phyloP scores from a whole-genome alignment of 1,140 invertebrate genomes.

The Nomia melanderi region DNA sequence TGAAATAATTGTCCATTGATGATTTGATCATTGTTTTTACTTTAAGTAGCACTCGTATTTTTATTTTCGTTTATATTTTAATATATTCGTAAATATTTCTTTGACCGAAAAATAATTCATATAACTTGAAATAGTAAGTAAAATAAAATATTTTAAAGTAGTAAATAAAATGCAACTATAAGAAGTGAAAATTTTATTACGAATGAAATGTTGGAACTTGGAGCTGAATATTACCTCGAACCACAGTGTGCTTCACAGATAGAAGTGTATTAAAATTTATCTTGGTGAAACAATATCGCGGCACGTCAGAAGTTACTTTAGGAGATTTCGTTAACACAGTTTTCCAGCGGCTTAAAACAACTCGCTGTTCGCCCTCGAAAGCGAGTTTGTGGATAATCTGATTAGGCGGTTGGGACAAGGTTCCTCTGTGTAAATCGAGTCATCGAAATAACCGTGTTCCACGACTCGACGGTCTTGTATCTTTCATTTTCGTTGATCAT shows the following conservation, averaged over 20 bases:
- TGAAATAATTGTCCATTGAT: too few relatives aligned
- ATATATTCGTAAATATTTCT: too few relatives aligned
- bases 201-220: too few relatives aligned
- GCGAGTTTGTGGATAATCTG: slow-evolving; percentile 35
- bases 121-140: too few relatives aligned
- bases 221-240: too few relatives aligned
- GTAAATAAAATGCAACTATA: too few relatives aligned
- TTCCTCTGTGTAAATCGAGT: slow-evolving; percentile 52
- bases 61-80: too few relatives aligned
- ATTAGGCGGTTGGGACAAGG: slow-evolving; percentile 40
- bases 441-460: slow-evolving; percentile 34
- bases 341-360: not conserved
- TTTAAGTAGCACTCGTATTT: too few relatives aligned
- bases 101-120: too few relatives aligned
- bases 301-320: not conserved
- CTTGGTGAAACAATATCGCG: not conserved
- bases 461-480: slow-evolving; percentile 21
- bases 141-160: too few relatives aligned
- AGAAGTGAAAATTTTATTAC: too few relatives aligned
- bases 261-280: not conserved
- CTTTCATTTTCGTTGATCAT: slow-evolving; percentile 38
- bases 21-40: too few relatives aligned
- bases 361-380: slow-evolving; percentile 9
- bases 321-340: slow-evolving; percentile 10
- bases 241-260: not conserved